These are phyloP conservation scores for Xerus inauris DNA, from an alignment of 2,113 vertebrate genomes.

Conservation along the genomic window DNA sequence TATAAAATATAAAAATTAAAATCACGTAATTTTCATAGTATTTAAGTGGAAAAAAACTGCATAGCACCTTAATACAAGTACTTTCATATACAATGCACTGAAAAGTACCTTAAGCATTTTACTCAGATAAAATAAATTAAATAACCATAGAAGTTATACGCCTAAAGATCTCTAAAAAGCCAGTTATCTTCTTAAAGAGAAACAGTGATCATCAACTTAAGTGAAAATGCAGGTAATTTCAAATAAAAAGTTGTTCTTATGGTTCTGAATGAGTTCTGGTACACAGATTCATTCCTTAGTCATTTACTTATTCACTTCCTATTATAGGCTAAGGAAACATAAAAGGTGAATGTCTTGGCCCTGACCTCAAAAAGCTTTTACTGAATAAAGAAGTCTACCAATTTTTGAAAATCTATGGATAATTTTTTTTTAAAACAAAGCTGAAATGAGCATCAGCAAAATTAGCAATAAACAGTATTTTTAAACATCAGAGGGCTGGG, in stretches of 20 bases:
- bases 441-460: slow-evolving; percentile 24
- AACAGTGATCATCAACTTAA: neutral
- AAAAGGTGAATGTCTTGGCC: neutral
- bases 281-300: neutral
- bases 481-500: too few relatives aligned
- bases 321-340: neutral
- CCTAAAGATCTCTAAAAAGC: neutral
- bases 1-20: slow-evolving; percentile 34
- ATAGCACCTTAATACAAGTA: neutral
- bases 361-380: neutral
- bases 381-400: neutral
- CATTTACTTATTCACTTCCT: neutral
- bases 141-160: neutral
- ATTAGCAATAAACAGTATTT: slow-evolving; percentile 31
- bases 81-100: neutral
- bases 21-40: neutral
- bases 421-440: neutral
- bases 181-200: neutral
- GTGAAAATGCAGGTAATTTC: neutral
- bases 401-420: neutral
- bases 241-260: neutral
- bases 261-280: slow-evolving; percentile 22
- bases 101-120: slow-evolving; percentile 10
- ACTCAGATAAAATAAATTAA: slow-evolving; percentile 9
- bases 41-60: neutral